Conservation (phyloP, 2,113 vertebrate species). For the Thunnus maccoyii region DNA sequence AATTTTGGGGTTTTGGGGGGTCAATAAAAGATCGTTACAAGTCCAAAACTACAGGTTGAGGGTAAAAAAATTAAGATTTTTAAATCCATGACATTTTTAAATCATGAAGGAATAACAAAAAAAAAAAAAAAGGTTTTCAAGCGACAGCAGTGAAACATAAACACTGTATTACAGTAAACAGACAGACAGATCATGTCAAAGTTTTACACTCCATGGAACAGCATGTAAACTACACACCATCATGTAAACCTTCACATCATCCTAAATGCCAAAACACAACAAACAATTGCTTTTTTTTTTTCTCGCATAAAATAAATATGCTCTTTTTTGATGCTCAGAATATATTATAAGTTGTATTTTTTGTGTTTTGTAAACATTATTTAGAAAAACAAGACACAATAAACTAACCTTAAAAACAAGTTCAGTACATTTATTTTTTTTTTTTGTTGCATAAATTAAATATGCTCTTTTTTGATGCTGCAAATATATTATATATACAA, state of each 20-base stretch:
- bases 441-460: slow-evolving; percentile 86
- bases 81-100: not conserved
- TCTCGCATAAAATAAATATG: slow-evolving; percentile 77
- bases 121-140: slow-evolving; percentile 10
- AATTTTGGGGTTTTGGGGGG: not conserved
- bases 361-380: slow-evolving; percentile 66
- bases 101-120: not conserved
- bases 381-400: slow-evolving; percentile 65
- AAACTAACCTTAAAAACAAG: slow-evolving; percentile 56
- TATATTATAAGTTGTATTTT: slow-evolving; percentile 80
- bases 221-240: slow-evolving; percentile 27
- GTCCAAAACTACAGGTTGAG: not conserved
- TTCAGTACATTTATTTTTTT: slow-evolving; percentile 38
- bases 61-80: not conserved
- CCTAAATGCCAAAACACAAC: slow-evolving; percentile 58
- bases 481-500: slow-evolving; percentile 84
- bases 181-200: slow-evolving; percentile 61
- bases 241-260: slow-evolving; percentile 62
- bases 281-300: slow-evolving; percentile 60
- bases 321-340: slow-evolving; percentile 78
- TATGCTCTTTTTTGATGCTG: slow-evolving; percentile 84
- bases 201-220: slow-evolving; percentile 39
- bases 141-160: slow-evolving; percentile 67
- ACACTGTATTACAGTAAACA: slow-evolving; percentile 74
- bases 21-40: too few species aligned